These are phyloP conservation scores for Psophia crepitans DNA, from an alignment of 2,113 vertebrate genomes.

Conservation along the genomic window DNA sequence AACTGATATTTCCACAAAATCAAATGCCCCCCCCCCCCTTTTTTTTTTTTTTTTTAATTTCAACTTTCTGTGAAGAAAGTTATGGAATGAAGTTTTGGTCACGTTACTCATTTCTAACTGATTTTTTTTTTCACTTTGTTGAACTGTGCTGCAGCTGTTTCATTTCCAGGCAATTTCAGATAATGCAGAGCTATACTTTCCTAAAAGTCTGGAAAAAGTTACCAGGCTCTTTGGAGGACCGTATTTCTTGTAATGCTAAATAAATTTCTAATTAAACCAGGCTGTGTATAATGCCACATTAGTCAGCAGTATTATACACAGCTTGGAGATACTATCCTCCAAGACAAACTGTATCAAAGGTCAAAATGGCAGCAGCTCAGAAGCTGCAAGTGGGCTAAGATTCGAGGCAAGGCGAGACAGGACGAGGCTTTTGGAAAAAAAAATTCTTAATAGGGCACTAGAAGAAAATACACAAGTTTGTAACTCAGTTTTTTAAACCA, in stretches of 20 bases:
- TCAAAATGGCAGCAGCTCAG: not conserved
- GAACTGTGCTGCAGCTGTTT: not conserved
- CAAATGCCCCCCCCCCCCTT: fast-evolving
- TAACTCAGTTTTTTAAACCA: not conserved
- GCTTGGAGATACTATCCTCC: not conserved
- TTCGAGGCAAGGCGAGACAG: no score
- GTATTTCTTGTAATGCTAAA: not conserved
- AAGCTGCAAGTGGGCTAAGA: not conserved
- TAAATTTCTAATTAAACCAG: not conserved
- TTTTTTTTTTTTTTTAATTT: not conserved
- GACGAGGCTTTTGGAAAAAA: not conserved
- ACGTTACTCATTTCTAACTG: not conserved
- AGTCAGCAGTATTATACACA: not conserved
- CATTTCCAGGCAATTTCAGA: not conserved
- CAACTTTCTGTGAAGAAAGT: not conserved
- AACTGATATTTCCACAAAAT: not conserved
- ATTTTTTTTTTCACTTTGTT: not conserved
- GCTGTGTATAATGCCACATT: not conserved
- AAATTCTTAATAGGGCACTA: not conserved
- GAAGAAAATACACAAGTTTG: not conserved
- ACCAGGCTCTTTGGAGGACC: not conserved
- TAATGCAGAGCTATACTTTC: not conserved
- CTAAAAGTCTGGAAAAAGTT: not conserved
- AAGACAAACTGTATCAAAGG: not conserved
- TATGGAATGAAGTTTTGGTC: not conserved